A percentile compares a stretch with the other conserved stretches of the same genome.
These are phyloP conservation scores for Triplophysa yarkandensis DNA, from an alignment of 2,797 vertebrate species.

Conservation along the genomic window DNA sequence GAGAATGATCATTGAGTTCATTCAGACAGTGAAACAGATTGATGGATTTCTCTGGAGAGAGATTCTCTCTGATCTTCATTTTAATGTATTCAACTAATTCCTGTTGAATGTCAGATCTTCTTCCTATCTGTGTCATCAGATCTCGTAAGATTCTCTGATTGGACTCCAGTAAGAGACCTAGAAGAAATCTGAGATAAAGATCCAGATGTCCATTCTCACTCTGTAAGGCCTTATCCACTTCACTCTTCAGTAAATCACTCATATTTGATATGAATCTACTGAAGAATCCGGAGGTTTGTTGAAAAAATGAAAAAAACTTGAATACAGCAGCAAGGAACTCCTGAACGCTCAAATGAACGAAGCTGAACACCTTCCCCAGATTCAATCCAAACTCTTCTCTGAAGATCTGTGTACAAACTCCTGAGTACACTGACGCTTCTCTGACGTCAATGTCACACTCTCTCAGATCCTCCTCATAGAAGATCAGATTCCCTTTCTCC, in stretches of 20 bases:
- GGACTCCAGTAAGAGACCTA: too few species aligned
- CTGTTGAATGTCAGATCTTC: background rate
- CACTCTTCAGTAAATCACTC: too few species aligned
- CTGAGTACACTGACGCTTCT: conserved; percentile 47
- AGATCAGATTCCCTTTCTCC: conserved; percentile 46
- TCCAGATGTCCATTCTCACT: too few species aligned
- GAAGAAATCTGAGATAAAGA: too few species aligned
- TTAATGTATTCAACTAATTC: conserved; percentile 47
- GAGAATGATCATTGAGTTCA: conserved; percentile 46
- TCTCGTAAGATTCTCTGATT: too few species aligned
- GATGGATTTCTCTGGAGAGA: conserved; percentile 40
- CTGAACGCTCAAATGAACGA: conserved; percentile 55
- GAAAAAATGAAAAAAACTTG: too few species aligned
- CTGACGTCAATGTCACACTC: conserved; percentile 47
- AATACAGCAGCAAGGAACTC: conserved; percentile 45
- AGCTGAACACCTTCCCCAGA: conserved; percentile 42
- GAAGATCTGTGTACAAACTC: conserved; percentile 53
- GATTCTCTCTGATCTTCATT: conserved; percentile 37
- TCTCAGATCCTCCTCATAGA: conserved; percentile 41
- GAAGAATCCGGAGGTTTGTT: too few species aligned
- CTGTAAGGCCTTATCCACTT: too few species aligned
- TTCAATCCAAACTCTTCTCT: conserved; percentile 47
- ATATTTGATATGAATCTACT: too few species aligned
- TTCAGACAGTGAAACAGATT: conserved; percentile 50
- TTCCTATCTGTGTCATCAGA: too few species aligned